These are phyloP conservation scores for Drosophila asahinai DNA, from an alignment of 1,140 invertebrate genomes.

Conservation along the genomic window DNA sequence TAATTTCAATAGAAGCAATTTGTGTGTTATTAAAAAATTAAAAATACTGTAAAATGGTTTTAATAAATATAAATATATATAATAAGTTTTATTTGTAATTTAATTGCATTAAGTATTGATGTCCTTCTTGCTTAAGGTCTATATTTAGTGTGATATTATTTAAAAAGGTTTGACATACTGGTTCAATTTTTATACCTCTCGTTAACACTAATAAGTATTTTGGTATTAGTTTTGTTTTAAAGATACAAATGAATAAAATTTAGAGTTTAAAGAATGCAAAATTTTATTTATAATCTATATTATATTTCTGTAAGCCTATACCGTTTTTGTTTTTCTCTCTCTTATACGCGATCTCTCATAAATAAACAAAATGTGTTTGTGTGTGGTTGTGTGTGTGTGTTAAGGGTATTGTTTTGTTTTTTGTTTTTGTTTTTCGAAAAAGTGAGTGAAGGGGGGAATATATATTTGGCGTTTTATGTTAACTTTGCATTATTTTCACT, in stretches of 20 bases:
- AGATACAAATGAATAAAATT: slow-evolving; percentile 74
- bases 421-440: slow-evolving; percentile 16
- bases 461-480: slow-evolving; percentile 83
- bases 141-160: slow-evolving; percentile 68
- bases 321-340: slow-evolving; percentile 38
- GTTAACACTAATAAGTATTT: slow-evolving; percentile 65
- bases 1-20: slow-evolving; percentile 42
- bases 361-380: slow-evolving; percentile 66
- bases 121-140: slow-evolving; percentile 75
- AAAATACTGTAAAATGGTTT: slow-evolving; percentile 79
- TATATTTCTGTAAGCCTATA: slow-evolving; percentile 40
- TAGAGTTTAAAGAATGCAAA: slow-evolving; percentile 59
- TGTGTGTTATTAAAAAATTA: slow-evolving; percentile 62
- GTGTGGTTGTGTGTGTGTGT: slow-evolving; percentile 29
- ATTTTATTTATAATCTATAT: slow-evolving; percentile 52
- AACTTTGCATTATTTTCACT: slow-evolving; percentile 82
- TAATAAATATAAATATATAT: slow-evolving; percentile 72
- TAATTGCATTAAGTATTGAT: slow-evolving; percentile 77
- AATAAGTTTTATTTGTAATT: slow-evolving; percentile 58
- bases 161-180: slow-evolving; percentile 61
- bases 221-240: slow-evolving; percentile 74
- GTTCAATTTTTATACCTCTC: slow-evolving; percentile 39
- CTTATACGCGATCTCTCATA: slow-evolving; percentile 57
- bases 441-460: slow-evolving; percentile 49
- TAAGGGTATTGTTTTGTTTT: slow-evolving; percentile 19